phyloP scores from a whole-genome alignment of 2,888 invertebrate species.

The Agrilus cyanescens region DNA sequence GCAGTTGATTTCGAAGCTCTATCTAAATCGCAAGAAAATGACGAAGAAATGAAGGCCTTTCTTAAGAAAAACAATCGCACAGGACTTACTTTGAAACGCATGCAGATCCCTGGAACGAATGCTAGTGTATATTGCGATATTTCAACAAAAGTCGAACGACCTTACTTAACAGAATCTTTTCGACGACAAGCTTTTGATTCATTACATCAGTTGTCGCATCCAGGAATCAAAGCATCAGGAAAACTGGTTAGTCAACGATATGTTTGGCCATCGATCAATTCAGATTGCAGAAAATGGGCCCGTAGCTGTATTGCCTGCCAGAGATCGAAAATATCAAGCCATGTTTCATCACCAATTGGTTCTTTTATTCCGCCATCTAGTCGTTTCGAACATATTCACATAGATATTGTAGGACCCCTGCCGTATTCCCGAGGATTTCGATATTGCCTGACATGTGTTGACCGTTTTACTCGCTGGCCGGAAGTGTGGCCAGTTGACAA shows the following conservation, averaged over 20 bases:
- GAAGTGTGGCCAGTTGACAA: no score
- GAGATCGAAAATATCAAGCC: slow-evolving; percentile 22
- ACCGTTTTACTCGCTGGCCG: no score
- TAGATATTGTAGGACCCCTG: slow-evolving; percentile 20
- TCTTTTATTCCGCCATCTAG: slow-evolving; percentile 15
- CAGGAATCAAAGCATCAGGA: slow-evolving; percentile 16
- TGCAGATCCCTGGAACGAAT: not conserved
- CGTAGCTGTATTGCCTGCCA: slow-evolving; percentile 24
- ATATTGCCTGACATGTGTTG: no score
- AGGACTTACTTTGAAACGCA: not conserved
- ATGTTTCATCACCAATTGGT: slow-evolving; percentile 19
- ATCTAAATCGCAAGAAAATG: no score
- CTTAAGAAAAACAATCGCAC: not conserved
- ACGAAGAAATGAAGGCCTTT: not conserved
- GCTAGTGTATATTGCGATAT: not conserved
- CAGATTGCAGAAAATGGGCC: slow-evolving; percentile 25
- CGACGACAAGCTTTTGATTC: slow-evolving; percentile 4
- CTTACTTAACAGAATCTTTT: slow-evolving; percentile 3
- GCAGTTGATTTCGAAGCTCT: slow-evolving; percentile 8
- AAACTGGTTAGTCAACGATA: slow-evolving; percentile 22
- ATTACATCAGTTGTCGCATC: slow-evolving; percentile 19
- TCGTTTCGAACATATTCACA: slow-evolving; percentile 22
- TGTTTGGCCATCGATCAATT: slow-evolving; percentile 26
- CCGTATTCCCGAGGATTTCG: not conserved
- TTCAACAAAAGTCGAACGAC: not conserved